phyloP scores from a whole-genome alignment of 2,797 vertebrate genomes.

The Rallus crepitans region DNA sequence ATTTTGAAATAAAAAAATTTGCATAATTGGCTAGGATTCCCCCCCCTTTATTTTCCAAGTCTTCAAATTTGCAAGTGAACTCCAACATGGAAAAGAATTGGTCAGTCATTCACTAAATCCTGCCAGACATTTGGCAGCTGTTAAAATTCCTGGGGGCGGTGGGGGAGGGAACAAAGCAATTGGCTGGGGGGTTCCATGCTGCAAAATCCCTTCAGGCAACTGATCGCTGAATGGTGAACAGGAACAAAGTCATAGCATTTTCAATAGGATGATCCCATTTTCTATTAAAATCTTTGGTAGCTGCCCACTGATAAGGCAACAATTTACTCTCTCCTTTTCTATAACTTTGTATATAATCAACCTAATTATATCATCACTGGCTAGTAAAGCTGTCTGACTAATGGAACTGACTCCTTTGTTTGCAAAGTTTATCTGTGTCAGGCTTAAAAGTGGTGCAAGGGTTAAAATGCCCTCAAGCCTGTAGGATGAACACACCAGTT shows the following conservation, averaged over 20 bases:
- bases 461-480: not conserved
- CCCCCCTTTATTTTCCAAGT: not conserved
- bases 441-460: not conserved
- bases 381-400: not conserved
- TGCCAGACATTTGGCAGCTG: slow-evolving; percentile 77
- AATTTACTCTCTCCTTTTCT: not conserved
- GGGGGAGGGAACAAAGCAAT: slow-evolving; percentile 14
- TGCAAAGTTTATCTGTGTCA: not conserved
- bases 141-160: slow-evolving; percentile 39
- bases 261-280: not conserved
- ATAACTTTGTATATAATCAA: not conserved
- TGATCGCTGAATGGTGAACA: not conserved
- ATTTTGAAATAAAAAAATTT: not conserved
- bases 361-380: not conserved
- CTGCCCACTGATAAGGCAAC: not conserved
- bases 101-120: slow-evolving; percentile 53
- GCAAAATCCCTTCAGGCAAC: slow-evolving; percentile 51
- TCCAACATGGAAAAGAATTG: slow-evolving; percentile 48
- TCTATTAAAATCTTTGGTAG: not conserved
- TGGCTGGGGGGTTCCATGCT: slow-evolving; percentile 11
- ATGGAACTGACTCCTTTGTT: not conserved
- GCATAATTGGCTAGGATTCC: not conserved
- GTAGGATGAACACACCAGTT: not conserved
- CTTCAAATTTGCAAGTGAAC: slow-evolving; percentile 29
- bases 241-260: not conserved